phyloP scores from a whole-genome alignment of 2,797 vertebrate genomes.

The Rhincodon typus region DNA sequence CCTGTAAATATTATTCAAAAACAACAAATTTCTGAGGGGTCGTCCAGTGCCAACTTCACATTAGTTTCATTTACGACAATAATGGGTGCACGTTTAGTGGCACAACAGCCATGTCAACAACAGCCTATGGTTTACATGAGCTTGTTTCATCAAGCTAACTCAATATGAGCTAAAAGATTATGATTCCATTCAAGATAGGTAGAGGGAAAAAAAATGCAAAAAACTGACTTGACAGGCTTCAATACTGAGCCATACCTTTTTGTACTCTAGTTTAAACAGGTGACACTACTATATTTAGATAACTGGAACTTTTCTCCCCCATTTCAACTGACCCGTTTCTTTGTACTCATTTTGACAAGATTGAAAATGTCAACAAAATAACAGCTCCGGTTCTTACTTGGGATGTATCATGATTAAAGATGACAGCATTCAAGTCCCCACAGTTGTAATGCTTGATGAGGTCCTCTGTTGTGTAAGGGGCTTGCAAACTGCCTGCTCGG shows the following conservation, averaged over 20 bases:
- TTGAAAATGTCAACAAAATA: slow-evolving; percentile 30
- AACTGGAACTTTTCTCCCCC: background rate
- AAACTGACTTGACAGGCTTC: background rate
- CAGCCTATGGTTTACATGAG: background rate
- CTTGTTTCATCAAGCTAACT: background rate
- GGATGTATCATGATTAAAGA: slow-evolving; percentile 71
- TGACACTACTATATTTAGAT: too few relatives aligned
- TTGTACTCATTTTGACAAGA: slow-evolving; percentile 27
- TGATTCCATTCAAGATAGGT: background rate
- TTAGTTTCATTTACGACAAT: background rate
- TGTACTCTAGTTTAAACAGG: too few relatives aligned
- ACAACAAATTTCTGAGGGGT: slow-evolving; percentile 22
- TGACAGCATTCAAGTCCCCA: slow-evolving; percentile 66
- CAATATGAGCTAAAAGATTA: background rate
- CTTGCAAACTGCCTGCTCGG: slow-evolving; percentile 65
- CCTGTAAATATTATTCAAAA: slow-evolving; percentile 29
- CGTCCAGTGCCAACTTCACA: background rate
- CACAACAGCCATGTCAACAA: background rate
- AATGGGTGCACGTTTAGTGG: background rate
- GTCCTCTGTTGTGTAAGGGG: slow-evolving; percentile 67
- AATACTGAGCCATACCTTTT: background rate
- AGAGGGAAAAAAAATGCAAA: background rate
- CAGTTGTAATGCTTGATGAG: slow-evolving; percentile 76
- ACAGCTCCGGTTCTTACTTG: slow-evolving; percentile 52
- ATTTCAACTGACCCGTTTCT: slow-evolving; percentile 27